These are phyloP conservation scores for Bombus confusus DNA, from an alignment of 1,140 invertebrate species.

Conservation along the genomic window DNA sequence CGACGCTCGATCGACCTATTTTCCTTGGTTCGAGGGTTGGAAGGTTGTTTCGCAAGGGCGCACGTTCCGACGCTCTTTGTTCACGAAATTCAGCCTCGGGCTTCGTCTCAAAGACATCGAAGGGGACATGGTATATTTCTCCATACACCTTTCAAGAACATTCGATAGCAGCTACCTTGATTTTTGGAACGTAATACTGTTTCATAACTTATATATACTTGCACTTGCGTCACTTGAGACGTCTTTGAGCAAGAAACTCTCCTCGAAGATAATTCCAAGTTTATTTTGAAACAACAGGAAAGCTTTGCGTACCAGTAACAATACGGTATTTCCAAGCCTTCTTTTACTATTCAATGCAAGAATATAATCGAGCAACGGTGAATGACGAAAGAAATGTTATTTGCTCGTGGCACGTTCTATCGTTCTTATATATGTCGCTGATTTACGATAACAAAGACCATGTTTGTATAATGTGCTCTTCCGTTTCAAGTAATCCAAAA, in stretches of 20 bases:
- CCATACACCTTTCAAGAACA: not conserved
- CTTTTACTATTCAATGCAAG: not conserved
- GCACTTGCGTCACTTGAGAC: not conserved
- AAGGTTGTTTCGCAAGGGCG: constrained; percentile 11
- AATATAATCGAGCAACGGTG: not conserved
- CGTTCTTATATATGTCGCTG: not conserved
- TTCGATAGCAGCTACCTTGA: not conserved
- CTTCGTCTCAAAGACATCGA: too few species aligned
- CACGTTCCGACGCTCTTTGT: not conserved
- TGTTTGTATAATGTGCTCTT: not conserved
- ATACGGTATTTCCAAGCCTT: not conserved
- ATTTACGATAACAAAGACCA: too few species aligned
- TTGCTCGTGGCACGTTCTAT: not conserved
- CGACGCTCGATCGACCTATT: constrained; percentile 44
- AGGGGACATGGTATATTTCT: not conserved
- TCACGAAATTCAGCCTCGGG: not conserved
- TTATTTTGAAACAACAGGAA: not conserved
- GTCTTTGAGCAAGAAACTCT: not conserved
- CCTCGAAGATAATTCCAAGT: not conserved
- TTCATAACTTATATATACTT: not conserved
- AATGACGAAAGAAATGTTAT: not conserved
- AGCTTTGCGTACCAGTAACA: not conserved
- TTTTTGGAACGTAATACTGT: not conserved
- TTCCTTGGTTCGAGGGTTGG: constrained; percentile 22
- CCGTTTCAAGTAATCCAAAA: not conserved